Conservation (phyloP, 2,113 vertebrate species). For the Sakesphorus luctuosus region DNA sequence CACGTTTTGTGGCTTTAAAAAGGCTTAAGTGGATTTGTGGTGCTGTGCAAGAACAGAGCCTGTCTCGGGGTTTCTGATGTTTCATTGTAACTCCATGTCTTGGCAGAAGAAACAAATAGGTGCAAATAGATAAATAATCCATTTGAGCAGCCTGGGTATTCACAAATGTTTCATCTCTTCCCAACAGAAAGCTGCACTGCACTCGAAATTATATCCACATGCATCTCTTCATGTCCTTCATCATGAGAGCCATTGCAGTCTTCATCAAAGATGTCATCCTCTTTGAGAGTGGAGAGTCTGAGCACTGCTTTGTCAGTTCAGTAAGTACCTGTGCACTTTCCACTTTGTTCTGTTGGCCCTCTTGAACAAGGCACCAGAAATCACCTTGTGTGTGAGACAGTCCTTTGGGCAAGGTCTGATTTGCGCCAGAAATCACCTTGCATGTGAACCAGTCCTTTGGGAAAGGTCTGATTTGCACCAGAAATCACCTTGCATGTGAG, state of each 20-base stretch:
- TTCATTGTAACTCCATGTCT: not conserved
- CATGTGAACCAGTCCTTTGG: too few species aligned
- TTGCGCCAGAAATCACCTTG: not conserved
- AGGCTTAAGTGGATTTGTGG: constrained; percentile 25
- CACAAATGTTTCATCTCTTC: not conserved
- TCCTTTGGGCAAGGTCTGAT: not conserved
- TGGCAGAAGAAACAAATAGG: not conserved
- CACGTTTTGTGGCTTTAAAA: not conserved
- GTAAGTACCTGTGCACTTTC: constrained; percentile 75
- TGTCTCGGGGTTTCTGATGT: not conserved
- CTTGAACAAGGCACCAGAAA: not conserved
- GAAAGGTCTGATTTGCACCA: not conserved
- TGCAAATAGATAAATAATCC: not conserved
- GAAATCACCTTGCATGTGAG: not conserved
- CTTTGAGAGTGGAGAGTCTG: constrained; percentile 81
- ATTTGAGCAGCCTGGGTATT: not conserved
- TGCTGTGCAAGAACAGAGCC: not conserved
- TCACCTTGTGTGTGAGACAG: not conserved
- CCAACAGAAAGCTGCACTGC: constrained; percentile 91
- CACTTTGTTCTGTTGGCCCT: not conserved
- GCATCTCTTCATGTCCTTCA: constrained; percentile 93
- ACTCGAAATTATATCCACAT: constrained; percentile 96
- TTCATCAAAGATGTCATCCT: constrained; percentile 92
- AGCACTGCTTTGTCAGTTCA: constrained; percentile 83
- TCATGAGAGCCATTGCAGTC: constrained; percentile 90